Evolutionary conservation across 2,797 vertebrate species (phyloP), one percentile per base, ranked within the genome.

Genomic region (Typhlichthys subterraneus): DNA sequence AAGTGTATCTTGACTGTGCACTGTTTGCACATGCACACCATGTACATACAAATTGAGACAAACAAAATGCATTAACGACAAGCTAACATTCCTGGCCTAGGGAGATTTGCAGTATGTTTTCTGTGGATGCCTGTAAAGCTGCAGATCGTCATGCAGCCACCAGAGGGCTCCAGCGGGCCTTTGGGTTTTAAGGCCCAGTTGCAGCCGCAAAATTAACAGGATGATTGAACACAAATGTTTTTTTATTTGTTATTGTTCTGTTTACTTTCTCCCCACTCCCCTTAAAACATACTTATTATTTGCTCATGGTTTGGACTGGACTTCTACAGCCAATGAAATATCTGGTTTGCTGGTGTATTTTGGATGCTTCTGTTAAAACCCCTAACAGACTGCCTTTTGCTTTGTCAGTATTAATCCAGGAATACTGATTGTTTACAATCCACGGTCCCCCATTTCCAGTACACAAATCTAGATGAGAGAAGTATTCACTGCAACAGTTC

Each of bases 301-400:
- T 51, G 59, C 73, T 67, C 53, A 76, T 76, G 77, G 82, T 86
- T 84, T 85, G 85, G 86, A 88, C 85, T 94, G 94, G 96, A 95
- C 91, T 94, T 93, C 89, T 82, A 78, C 92, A 93, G 93, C 91
- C 94, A 93, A 95, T 90, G 88, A 80, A 76, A 81, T 81, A 83
- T 95, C 91, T 92, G 93, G 93, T 95, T 96, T 93, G 94, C 95
- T 93, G 93, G 94, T 94, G 94, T 93, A 75, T 83, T 85, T 87
- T 83, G 51, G 79, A 83, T 63, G 79, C 96, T 98, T 95, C 92
- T 93, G 96, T 99, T 94, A 75, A 95, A 83, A 66, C 76, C 83
- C 73, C 77, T 93, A 95, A 92, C 91, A 84, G 91, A 82, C 86
- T 87, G 89, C 87, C 86, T 81, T 92, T 94, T 93, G 87, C 89